A percentile compares a stretch with the other conserved stretches of the same genome.
phyloP scores from a whole-genome alignment of 1,140 invertebrate species.

The Cephus cinctus region DNA sequence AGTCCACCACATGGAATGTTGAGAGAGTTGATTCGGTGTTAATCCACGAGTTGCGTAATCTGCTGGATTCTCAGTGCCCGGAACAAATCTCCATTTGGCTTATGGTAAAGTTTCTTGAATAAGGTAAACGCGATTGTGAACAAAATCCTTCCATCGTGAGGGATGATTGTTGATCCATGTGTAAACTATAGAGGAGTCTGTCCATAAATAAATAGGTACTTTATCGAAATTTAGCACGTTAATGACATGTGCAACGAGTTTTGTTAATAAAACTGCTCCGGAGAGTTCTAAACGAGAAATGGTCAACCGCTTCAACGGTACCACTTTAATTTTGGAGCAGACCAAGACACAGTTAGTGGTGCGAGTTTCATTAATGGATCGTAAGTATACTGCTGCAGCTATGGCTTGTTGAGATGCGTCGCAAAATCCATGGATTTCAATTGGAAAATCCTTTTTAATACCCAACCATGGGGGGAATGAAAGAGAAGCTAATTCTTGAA shows the following conservation, averaged over 20 bases:
- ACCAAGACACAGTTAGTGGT: slow-evolving; percentile 10
- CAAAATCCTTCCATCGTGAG: slow-evolving; percentile 23
- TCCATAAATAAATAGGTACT: slow-evolving; percentile 23
- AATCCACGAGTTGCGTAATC: slow-evolving; percentile 30
- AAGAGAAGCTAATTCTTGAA: not conserved
- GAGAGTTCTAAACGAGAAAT: slow-evolving; percentile 40
- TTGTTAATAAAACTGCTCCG: slow-evolving; percentile 31
- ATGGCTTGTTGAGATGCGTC: slow-evolving; percentile 26
- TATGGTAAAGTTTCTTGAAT: slow-evolving; percentile 15
- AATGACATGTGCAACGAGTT: slow-evolving; percentile 17
- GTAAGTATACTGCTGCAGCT: slow-evolving; percentile 20
- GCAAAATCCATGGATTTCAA: slow-evolving; percentile 22
- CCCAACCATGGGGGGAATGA: not conserved
- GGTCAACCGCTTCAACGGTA: slow-evolving; percentile 31
- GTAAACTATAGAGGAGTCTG: slow-evolving; percentile 29
- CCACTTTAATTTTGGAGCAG: slow-evolving; percentile 34
- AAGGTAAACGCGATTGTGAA: slow-evolving; percentile 29
- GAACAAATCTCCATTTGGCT: slow-evolving; percentile 25
- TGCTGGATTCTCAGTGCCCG: slow-evolving; percentile 27
- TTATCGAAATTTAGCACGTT: slow-evolving; percentile 22
- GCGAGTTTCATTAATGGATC: not conserved
- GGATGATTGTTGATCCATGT: slow-evolving; percentile 26
- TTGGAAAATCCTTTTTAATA: not conserved
- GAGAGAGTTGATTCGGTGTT: slow-evolving; percentile 1
- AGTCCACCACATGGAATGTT: slow-evolving; percentile 16